phyloP scores from a whole-genome alignment of 2,888 invertebrate genomes.

The Parelbella ahira region DNA sequence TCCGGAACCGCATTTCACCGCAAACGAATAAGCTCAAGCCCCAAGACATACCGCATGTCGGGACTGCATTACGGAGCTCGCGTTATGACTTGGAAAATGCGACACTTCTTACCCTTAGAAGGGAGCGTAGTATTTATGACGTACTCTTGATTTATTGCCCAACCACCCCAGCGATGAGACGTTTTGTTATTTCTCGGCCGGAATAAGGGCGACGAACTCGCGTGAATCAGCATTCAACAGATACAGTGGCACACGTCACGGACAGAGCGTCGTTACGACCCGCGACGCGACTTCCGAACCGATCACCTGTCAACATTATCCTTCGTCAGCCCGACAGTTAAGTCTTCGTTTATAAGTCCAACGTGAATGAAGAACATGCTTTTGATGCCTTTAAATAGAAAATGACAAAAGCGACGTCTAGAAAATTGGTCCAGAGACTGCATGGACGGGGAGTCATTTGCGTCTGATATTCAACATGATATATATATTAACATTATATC shows the following conservation, averaged over 20 bases:
- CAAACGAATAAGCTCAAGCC: constrained; percentile 31
- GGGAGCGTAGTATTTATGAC: constrained; percentile 57
- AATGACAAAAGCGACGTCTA: too few relatives aligned
- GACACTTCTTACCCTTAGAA: constrained; percentile 54
- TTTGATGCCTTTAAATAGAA: too few relatives aligned
- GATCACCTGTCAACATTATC: constrained; percentile 15
- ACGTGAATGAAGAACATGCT: too few relatives aligned
- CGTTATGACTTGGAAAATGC: constrained; percentile 62
- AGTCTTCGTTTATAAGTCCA: neutral
- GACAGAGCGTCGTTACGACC: constrained; percentile 6
- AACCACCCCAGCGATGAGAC: constrained; percentile 46
- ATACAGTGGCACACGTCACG: constrained; percentile 18
- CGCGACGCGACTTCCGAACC: constrained; percentile 3
- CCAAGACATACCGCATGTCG: constrained; percentile 36
- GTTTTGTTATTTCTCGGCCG: constrained; percentile 56
- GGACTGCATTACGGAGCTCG: constrained; percentile 49
- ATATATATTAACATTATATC: too few relatives aligned
- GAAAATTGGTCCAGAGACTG: too few relatives aligned
- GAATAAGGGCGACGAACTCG: constrained; percentile 39
- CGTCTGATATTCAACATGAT: too few relatives aligned
- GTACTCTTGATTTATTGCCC: constrained; percentile 54
- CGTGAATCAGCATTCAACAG: constrained; percentile 24
- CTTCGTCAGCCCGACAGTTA: constrained; percentile 9
- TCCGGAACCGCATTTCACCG: constrained; percentile 32
- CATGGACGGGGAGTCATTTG: too few relatives aligned